These are phyloP conservation scores for Potamarius usumacintae DNA, from an alignment of 2,113 vertebrate genomes.

Conservation along the genomic window DNA sequence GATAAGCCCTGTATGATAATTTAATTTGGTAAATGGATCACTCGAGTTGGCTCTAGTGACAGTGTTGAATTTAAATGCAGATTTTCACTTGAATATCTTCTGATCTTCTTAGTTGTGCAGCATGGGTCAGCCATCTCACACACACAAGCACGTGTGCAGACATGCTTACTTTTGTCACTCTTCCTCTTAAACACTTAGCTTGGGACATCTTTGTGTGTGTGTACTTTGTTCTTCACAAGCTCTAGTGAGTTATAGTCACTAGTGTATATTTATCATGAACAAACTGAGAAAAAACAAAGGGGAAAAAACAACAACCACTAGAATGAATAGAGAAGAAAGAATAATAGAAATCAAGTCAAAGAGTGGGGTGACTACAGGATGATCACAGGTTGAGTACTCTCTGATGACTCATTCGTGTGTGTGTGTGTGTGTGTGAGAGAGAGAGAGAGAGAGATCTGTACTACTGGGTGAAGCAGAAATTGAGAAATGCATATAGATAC, in stretches of 20 bases:
- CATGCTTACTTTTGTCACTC: not conserved
- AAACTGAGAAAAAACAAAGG: not conserved
- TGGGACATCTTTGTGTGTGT: not conserved
- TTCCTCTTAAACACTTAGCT: not conserved
- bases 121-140: not conserved
- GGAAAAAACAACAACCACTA: not conserved
- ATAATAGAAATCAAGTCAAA: not conserved
- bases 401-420: not conserved
- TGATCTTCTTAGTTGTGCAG: not conserved
- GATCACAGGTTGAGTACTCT: not conserved
- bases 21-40: slow-evolving; percentile 25
- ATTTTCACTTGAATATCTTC: not conserved
- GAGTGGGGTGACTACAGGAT: not conserved
- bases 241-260: not conserved
- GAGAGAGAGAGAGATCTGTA: not conserved
- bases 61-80: not conserved
- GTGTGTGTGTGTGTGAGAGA: not conserved
- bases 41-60: not conserved
- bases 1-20: slow-evolving; percentile 17
- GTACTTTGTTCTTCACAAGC: too few species aligned
- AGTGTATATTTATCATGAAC: not conserved
- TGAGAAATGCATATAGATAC: not conserved
- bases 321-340: not conserved
- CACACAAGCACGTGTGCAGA: not conserved
- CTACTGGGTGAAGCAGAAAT: not conserved